Evolutionary conservation across 2,113 vertebrate genomes (phyloP).

Genomic region (Clarias magur): DNA sequence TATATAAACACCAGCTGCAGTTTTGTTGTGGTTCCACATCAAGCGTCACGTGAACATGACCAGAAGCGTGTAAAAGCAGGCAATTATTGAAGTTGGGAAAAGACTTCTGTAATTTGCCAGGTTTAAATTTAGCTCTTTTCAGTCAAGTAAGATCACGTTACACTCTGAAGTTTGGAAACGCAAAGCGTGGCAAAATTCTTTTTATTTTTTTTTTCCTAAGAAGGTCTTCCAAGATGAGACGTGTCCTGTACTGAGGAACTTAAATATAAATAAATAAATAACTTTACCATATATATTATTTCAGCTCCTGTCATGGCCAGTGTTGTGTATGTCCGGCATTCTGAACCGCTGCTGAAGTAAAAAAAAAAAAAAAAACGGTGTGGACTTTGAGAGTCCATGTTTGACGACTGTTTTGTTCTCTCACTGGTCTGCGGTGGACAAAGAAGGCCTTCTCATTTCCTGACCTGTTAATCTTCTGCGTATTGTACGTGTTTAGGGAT

Average conservation of each 20-base stretch:
- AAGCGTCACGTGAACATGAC: background rate
- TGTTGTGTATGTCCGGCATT: constrained; percentile 24
- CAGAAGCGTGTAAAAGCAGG: background rate
- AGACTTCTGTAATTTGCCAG: background rate
- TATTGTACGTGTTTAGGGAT: constrained; percentile 32
- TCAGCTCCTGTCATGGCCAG: constrained; percentile 9
- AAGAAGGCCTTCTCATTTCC: constrained; percentile 43
- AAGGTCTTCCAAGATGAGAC: background rate
- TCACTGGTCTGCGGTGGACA: constrained; percentile 37
- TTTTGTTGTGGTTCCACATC: background rate
- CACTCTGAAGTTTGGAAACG: background rate
- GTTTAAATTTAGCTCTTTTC: background rate
- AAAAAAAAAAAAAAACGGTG: constrained; percentile 39
- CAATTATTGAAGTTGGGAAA: background rate
- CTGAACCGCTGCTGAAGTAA: constrained; percentile 40
- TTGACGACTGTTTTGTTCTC: constrained; percentile 4
- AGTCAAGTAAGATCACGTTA: background rate
- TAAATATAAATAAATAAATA: background rate
- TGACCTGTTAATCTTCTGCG: constrained; percentile 34
- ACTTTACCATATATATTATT: constrained; percentile 47
- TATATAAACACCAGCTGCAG: background rate
- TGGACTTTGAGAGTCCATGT: constrained; percentile 44
- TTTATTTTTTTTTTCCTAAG: no score
- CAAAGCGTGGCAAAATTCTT: background rate
- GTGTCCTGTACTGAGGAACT: background rate